Evolutionary conservation across 1,140 invertebrate genomes (phyloP).

Genomic region (Trinorchestia longiramus): DNA sequence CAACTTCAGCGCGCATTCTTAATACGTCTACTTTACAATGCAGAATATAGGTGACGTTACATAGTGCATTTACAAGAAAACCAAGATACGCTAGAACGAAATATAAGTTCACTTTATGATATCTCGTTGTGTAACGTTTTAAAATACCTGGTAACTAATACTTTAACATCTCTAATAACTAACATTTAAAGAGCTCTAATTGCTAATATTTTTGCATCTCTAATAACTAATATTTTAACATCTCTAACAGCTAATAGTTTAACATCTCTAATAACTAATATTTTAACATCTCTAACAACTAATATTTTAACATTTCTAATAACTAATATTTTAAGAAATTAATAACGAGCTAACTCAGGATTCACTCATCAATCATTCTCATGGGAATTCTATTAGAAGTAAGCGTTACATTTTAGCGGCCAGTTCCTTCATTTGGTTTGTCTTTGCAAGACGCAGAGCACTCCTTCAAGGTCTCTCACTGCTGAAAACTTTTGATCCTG

Average conservation of each 20-base stretch:
- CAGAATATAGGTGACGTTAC: not conserved
- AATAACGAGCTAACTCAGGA: not conserved
- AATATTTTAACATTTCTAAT: not conserved
- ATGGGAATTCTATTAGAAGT: not conserved
- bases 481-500: constrained; percentile 14
- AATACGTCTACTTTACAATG: not conserved
- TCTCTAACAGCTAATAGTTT: no score
- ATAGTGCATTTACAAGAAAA: not conserved
- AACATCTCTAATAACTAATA: no score
- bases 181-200: no score
- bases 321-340: not conserved
- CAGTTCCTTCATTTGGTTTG: not conserved
- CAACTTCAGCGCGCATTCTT: not conserved
- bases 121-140: no score
- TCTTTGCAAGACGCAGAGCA: not conserved
- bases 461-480: not conserved
- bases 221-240: no score
- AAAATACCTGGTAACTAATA: no score
- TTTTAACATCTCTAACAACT: no score
- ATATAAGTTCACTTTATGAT: no score
- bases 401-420: not conserved
- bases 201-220: no score
- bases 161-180: no score
- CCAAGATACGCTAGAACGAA: not conserved
- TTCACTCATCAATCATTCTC: not conserved